Base-by-base conservation (phyloP, 2,113 vertebrate genomes). In the Boulengerochromis microlepis region DNA sequence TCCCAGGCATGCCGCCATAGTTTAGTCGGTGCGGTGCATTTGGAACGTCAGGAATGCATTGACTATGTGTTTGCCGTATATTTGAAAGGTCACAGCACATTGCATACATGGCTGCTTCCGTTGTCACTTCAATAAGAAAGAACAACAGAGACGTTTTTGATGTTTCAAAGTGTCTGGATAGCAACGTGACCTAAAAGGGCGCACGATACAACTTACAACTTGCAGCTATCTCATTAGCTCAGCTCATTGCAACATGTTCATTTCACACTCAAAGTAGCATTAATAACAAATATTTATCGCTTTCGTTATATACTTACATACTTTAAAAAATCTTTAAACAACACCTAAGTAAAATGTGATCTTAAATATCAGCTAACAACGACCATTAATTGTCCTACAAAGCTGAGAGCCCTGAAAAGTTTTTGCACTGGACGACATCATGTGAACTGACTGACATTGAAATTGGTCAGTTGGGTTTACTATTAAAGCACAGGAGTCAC, bases 41-140 rank as follows among this genome's bases (percentile, higher is more conserved):
- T 82, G 88, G 92, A 94, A 94, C 91, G 92, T 57, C 35, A 90
- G 94, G 96, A 96, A 96, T 96, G 94, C 87, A 86, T 86, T 91
- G 85, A 93, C 92, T 84, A 50, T 82, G 89, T 95, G 90, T 90
- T 92, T 94, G 90, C 78, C 47, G 85, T 88, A 91, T 87, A 82
- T 91, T 82, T 86, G 61, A 87, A 91, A 78, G 86, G 64, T 85
- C 90, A 78, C 45, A 80, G 50, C 84, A 85, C 87, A 92, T 94
- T 94, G 87, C 91, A 66, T n/a, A 84, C 71, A 76, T 82, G 89
- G 84, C 45, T 90, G 84, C 76, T 90, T 90, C 81, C 16, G 31
- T 66, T 80, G 31, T 85, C 53, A 85, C 22, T 64, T 19, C 47
- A 90, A 64, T 33, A 22, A 61, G 53, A 86, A 85, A 66, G 78